Conservation (phyloP, 2,888 invertebrate species). For the Tetrapedia diversipes region DNA sequence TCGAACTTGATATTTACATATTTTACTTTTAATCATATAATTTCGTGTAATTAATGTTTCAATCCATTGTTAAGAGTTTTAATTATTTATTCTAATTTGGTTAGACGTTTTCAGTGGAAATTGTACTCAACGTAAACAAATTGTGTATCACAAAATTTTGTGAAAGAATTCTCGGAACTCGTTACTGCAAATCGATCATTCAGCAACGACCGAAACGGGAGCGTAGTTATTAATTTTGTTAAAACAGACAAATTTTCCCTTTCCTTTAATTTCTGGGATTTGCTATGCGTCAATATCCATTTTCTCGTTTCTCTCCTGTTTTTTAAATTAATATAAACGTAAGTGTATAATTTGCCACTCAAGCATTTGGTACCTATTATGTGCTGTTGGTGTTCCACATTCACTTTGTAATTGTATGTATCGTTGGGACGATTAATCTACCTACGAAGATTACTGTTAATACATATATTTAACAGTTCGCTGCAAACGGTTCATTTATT, state of each 20-base stretch:
- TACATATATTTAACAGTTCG: too few species aligned
- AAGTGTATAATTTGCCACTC: too few species aligned
- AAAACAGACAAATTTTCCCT: slow-evolving; percentile 38
- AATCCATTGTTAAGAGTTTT: neutral
- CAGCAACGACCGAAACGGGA: slow-evolving; percentile 15
- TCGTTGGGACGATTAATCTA: too few species aligned
- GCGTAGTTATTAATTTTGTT: slow-evolving; percentile 42
- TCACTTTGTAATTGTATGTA: too few species aligned
- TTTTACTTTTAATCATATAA: neutral
- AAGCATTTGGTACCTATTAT: too few species aligned
- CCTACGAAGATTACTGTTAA: too few species aligned
- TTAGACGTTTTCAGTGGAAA: neutral
- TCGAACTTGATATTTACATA: too few species aligned
- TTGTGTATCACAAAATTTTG: neutral
- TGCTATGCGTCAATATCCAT: neutral
- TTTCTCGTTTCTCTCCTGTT: neutral
- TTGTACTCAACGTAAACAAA: neutral
- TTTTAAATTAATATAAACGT: too few species aligned
- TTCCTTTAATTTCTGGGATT: slow-evolving; percentile 16
- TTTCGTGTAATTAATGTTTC: neutral
- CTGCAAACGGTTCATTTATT: too few species aligned
- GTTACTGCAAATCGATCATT: slow-evolving; percentile 48
- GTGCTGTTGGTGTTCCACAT: too few species aligned
- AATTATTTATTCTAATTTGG: neutral
- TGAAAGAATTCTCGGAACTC: slow-evolving; percentile 37